Percentiles rank a stretch among this genome's conserved stretches.
These are phyloP conservation scores for Trachelus troglodyta DNA, from an alignment of 2,888 invertebrate species.

Conservation along the genomic window DNA sequence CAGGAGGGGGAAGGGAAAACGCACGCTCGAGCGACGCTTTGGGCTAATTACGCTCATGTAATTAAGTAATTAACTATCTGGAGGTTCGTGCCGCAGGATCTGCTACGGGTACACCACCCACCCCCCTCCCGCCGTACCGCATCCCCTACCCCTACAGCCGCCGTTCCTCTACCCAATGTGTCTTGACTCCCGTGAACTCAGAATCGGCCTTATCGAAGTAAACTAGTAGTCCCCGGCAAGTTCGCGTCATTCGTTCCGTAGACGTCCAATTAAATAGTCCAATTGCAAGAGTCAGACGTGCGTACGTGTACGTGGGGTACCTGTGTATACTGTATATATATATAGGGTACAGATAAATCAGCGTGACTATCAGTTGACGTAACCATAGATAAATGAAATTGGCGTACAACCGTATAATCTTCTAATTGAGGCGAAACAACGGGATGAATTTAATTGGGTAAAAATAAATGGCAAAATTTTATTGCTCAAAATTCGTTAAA, in stretches of 20 bases:
- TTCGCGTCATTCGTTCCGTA: conserved; percentile 43
- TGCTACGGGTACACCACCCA: conserved; percentile 31
- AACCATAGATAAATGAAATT: background rate
- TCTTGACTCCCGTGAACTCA: background rate
- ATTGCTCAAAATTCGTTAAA: background rate
- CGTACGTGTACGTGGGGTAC: too few species aligned
- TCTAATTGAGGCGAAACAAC: background rate
- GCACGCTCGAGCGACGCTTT: conserved; percentile 9
- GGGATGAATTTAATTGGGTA: background rate
- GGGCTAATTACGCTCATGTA: conserved; percentile 54
- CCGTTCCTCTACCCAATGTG: conserved; percentile 16
- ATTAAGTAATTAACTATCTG: conserved; percentile 59
- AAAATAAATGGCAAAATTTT: background rate
- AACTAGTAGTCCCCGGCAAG: conserved; percentile 18
- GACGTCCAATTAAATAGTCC: conserved; percentile 31
- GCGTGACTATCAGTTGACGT: background rate
- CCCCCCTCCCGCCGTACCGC: conserved; percentile 21
- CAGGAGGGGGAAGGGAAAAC: background rate
- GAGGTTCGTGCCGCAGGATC: conserved; percentile 25
- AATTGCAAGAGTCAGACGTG: conserved; percentile 19
- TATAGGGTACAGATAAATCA: background rate
- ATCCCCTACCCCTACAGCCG: conserved; percentile 2
- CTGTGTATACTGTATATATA: background rate
- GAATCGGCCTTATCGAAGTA: conserved; percentile 13
- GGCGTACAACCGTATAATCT: background rate